These are phyloP conservation scores for Myiothlypis chrysogaster DNA, from an alignment of 2,797 vertebrate genomes.

Conservation along the genomic window DNA sequence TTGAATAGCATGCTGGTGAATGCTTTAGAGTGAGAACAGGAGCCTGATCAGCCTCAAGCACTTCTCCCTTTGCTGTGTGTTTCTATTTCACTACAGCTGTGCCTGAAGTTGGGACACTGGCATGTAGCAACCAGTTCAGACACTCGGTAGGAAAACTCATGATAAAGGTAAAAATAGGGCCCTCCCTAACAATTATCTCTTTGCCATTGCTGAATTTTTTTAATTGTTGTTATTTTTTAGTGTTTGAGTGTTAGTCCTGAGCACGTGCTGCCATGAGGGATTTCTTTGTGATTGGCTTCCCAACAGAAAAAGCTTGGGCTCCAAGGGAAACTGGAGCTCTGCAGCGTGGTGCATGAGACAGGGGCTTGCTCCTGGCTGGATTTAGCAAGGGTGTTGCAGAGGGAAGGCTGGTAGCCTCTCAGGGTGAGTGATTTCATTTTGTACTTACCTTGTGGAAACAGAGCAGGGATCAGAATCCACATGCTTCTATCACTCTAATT, in stretches of 20 bases:
- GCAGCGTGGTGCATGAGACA: rapidly evolving
- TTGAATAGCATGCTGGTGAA: background rate
- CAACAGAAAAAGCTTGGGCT: rapidly evolving
- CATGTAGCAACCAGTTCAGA: background rate
- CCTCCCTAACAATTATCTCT: background rate
- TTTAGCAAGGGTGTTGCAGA: background rate
- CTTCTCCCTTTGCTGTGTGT: background rate
- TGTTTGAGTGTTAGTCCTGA: background rate
- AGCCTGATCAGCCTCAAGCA: background rate
- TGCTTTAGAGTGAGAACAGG: background rate
- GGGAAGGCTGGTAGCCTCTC: background rate
- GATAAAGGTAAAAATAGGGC: background rate
- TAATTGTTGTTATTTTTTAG: background rate
- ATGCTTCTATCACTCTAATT: background rate
- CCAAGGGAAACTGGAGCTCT: background rate
- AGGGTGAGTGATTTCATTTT: rapidly evolving
- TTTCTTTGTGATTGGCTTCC: background rate
- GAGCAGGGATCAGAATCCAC: background rate
- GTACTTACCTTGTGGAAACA: background rate
- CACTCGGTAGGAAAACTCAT: background rate
- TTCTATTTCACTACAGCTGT: background rate
- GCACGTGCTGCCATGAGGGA: rapidly evolving
- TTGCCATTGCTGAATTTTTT: background rate
- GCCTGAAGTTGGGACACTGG: background rate
- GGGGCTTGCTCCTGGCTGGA: background rate